Conservation (phyloP, 2,113 vertebrate species). For the Colossoma macropomum region DNA sequence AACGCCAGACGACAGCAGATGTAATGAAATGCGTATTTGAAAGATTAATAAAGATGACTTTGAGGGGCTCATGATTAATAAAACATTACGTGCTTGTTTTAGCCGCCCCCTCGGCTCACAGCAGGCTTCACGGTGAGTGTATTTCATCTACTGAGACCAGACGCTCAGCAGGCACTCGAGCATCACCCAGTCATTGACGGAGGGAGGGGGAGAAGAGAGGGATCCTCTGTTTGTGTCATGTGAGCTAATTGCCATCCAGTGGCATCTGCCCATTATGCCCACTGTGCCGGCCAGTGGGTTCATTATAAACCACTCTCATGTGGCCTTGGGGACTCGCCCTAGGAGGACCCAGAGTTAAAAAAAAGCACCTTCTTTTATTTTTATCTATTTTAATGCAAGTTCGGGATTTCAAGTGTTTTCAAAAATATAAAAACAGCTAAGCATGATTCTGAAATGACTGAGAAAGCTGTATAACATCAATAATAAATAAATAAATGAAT, state of each 20-base stretch:
- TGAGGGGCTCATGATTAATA: constrained; percentile 63
- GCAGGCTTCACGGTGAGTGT: background rate
- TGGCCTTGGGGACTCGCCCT: constrained; percentile 21
- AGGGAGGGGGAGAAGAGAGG: constrained; percentile 2
- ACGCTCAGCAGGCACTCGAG: constrained; percentile 55
- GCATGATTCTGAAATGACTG: too few species aligned
- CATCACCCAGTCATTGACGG: constrained; percentile 33
- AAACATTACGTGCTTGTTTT: constrained; percentile 66
- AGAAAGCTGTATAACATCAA: too few species aligned
- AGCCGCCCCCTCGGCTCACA: constrained; percentile 28
- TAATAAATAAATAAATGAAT: too few species aligned
- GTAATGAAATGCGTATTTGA: constrained; percentile 60
- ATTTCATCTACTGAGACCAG: constrained; percentile 7
- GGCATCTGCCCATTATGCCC: constrained; percentile 62
- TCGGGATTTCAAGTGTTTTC: too few species aligned
- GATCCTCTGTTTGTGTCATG: constrained; percentile 56
- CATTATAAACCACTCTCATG: constrained; percentile 61
- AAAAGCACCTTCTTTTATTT: too few species aligned
- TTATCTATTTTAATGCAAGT: too few species aligned
- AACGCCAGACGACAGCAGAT: constrained; percentile 40
- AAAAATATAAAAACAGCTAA: too few species aligned
- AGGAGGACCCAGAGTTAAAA: background rate
- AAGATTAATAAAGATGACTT: constrained; percentile 67
- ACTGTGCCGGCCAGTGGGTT: constrained; percentile 53
- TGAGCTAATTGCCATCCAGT: constrained; percentile 70